Evolutionary conservation across 2,113 vertebrate genomes (phyloP).

Genomic region (Octodon degus): DNA sequence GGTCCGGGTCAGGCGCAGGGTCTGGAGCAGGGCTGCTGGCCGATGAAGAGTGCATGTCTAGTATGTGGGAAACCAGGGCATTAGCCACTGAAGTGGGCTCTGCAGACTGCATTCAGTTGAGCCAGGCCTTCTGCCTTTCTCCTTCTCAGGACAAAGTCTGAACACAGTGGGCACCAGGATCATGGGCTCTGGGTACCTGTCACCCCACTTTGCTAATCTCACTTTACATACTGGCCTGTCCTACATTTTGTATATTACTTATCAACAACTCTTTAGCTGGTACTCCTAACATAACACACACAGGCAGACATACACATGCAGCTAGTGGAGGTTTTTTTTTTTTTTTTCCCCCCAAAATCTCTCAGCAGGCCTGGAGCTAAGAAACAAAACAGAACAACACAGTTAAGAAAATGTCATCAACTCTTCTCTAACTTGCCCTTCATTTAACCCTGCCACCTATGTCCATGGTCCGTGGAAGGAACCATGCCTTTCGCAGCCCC

Average conservation of each 20-base stretch:
- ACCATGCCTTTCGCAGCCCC: background rate
- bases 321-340: background rate
- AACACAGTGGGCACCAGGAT: background rate
- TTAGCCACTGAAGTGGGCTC: background rate
- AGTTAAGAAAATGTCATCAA: background rate
- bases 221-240: background rate
- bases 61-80: background rate
- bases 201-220: background rate
- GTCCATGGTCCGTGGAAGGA: background rate
- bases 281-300: background rate
- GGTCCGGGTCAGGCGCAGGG: conserved; percentile 80
- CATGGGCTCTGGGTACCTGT: background rate
- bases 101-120: background rate
- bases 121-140: background rate
- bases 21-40: conserved; percentile 85
- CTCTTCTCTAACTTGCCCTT: conserved; percentile 14
- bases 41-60: conserved; percentile 85
- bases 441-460: background rate
- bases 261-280: background rate
- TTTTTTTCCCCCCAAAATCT: background rate
- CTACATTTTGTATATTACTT: background rate
- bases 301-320: background rate
- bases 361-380: conserved; percentile 7
- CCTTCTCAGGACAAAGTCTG: conserved; percentile 15
- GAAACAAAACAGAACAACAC: conserved; percentile 29